Evolutionary conservation across 2,888 invertebrate genomes (phyloP).

Genomic region (Encarsia formosa): DNA sequence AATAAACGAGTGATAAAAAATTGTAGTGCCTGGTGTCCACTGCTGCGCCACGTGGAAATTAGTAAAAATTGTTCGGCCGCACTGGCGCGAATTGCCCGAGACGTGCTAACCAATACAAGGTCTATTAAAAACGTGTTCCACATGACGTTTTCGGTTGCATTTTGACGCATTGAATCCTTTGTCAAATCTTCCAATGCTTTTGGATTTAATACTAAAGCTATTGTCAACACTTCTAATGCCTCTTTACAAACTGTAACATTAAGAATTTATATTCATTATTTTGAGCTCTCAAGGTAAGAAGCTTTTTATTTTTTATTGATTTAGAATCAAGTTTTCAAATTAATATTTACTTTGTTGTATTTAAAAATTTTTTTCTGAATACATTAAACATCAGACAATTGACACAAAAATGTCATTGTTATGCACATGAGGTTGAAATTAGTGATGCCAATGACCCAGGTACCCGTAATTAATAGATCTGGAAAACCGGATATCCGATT

Average conservation of each 20-base stretch:
- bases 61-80: slow-evolving; percentile 81
- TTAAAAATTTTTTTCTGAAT: too few relatives aligned
- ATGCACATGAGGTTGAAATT: too few relatives aligned
- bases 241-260: slow-evolving; percentile 73
- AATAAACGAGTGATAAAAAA: slow-evolving; percentile 66
- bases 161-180: slow-evolving; percentile 62
- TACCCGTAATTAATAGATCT: too few relatives aligned
- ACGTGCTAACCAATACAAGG: slow-evolving; percentile 78
- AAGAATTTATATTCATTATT: too few relatives aligned
- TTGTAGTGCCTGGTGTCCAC: slow-evolving; percentile 59
- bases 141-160: slow-evolving; percentile 21
- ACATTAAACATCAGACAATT: too few relatives aligned
- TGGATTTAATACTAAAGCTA: slow-evolving; percentile 86
- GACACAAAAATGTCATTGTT: too few relatives aligned
- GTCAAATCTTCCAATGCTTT: slow-evolving; percentile 77
- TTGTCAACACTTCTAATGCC: slow-evolving; percentile 86
- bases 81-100: slow-evolving; percentile 67
- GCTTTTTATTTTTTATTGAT: too few relatives aligned
- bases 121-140: slow-evolving; percentile 90
- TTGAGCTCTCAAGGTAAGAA: too few relatives aligned
- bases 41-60: slow-evolving; percentile 77
- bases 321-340: too few relatives aligned
- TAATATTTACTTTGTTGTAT: too few relatives aligned
- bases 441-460: too few relatives aligned
- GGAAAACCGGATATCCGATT: too few relatives aligned